Evolutionary conservation across 2,113 vertebrate species (phyloP).

Genomic region (Ictidomys tridecemlineatus): DNA sequence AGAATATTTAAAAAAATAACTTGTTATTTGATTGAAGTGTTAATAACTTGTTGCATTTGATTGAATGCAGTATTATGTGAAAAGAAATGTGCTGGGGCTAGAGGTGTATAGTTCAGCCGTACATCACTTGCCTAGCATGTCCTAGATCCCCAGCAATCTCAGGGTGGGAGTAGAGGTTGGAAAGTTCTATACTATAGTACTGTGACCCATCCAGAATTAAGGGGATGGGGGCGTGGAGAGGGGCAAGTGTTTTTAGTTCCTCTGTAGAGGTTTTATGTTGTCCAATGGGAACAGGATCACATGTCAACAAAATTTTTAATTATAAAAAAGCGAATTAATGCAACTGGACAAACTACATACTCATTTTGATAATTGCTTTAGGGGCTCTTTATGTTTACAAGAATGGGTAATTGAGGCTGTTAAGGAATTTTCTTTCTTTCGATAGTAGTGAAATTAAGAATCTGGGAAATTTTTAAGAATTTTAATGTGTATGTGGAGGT

Average conservation of each 20-base stretch:
- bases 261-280: constrained; percentile 2
- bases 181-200: background rate
- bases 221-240: background rate
- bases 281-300: background rate
- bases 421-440: constrained; percentile 40
- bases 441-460: constrained; percentile 45
- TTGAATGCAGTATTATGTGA: constrained; percentile 31
- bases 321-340: background rate
- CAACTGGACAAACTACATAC: background rate
- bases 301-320: background rate
- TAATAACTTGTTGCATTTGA: constrained; percentile 1
- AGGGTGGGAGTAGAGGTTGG: no score
- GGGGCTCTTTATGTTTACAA: background rate
- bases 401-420: constrained; percentile 29
- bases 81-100: constrained; percentile 12
- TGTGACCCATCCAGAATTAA: constrained; percentile 30
- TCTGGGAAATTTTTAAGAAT: background rate
- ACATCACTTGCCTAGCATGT: background rate
- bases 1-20: background rate
- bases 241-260: background rate
- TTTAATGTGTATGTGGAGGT: background rate
- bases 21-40: background rate
- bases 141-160: background rate
- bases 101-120: background rate
- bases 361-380: background rate